Conservation (phyloP, 2,888 invertebrate species). For the Brachyptera putata region DNA sequence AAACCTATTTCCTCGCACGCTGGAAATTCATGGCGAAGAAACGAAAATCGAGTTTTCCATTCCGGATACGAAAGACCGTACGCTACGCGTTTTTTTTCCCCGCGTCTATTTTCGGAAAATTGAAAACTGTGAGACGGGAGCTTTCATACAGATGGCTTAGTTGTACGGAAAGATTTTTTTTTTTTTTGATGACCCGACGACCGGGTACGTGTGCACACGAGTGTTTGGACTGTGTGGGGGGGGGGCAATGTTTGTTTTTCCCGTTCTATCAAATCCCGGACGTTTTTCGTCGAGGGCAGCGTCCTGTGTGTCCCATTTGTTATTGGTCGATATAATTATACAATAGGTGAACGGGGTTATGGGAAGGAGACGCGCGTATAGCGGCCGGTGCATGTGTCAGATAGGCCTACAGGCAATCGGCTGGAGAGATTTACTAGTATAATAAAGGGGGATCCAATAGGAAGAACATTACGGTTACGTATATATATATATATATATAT, state of each 20-base stretch:
- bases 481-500: no score
- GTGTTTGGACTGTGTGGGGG: background rate
- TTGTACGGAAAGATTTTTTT: background rate
- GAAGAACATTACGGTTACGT: no score
- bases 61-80: background rate
- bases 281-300: background rate
- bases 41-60: background rate
- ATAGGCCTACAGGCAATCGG: background rate
- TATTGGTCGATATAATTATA: background rate
- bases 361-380: background rate
- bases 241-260: background rate
- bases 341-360: background rate
- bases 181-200: background rate
- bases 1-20: constrained; percentile 1
- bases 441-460: no score
- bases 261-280: background rate
- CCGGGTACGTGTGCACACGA: background rate
- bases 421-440: background rate
- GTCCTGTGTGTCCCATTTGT: background rate
- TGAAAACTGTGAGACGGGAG: background rate
- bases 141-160: background rate
- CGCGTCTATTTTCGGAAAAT: background rate
- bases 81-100: background rate
- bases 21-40: background rate
- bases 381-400: background rate